Conservation (phyloP, 2,888 invertebrate genomes). For the Caenorhabditis uteleia region DNA sequence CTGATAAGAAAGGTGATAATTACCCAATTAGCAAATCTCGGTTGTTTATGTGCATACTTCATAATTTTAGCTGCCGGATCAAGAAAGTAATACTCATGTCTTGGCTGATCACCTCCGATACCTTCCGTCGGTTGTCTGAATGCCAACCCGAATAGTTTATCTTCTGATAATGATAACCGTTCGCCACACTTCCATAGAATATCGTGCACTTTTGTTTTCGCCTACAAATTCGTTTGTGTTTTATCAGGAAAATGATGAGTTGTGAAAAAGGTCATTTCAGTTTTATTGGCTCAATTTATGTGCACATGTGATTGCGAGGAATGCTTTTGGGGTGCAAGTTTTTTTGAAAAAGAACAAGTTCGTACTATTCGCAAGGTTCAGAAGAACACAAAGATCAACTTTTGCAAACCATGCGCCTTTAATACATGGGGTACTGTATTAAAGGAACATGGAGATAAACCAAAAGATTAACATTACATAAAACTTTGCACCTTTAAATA, state of each 20-base stretch:
- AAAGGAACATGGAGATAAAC: no score
- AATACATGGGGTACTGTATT: no score
- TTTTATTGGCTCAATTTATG: not conserved
- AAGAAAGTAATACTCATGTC: slow-evolving; percentile 62
- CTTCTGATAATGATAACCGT: slow-evolving; percentile 53
- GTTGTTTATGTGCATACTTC: slow-evolving; percentile 59
- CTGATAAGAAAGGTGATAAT: not conserved
- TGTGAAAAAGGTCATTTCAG: not conserved
- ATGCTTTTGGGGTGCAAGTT: no score
- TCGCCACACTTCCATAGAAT: slow-evolving; percentile 59
- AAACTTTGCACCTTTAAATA: no score
- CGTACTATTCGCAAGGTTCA: no score
- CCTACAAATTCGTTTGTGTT: slow-evolving; percentile 29
- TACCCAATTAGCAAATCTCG: slow-evolving; percentile 56
- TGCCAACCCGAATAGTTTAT: slow-evolving; percentile 57
- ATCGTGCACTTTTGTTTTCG: slow-evolving; percentile 57
- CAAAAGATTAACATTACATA: no score
- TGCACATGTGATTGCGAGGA: not conserved
- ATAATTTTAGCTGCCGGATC: slow-evolving; percentile 56
- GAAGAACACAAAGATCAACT: no score
- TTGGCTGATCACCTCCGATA: slow-evolving; percentile 56
- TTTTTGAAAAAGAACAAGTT: no score
- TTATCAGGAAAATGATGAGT: not conserved
- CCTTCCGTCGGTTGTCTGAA: slow-evolving; percentile 56
- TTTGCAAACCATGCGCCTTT: no score